phyloP scores from a whole-genome alignment of 2,888 invertebrate species.

The Deroplatys truncata region DNA sequence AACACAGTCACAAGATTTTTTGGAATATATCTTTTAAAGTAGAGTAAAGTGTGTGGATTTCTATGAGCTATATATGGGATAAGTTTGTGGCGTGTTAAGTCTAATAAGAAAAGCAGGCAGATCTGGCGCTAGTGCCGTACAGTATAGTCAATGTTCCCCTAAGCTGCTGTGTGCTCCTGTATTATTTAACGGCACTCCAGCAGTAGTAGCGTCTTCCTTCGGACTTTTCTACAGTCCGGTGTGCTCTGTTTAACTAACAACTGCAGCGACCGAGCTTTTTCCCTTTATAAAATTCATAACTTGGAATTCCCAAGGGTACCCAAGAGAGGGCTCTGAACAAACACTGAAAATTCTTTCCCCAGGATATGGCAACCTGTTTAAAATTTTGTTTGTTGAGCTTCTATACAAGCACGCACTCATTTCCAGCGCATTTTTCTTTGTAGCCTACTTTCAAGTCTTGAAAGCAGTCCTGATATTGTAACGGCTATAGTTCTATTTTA shows the following conservation, averaged over 20 bases:
- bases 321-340: not conserved
- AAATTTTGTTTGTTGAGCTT: not conserved
- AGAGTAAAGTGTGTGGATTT: too few species aligned
- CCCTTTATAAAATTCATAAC: not conserved
- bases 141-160: not conserved
- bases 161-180: not conserved
- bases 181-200: not conserved
- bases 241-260: not conserved
- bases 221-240: not conserved
- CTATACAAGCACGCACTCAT: not conserved
- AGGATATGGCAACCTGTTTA: not conserved
- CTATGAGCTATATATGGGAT: not conserved
- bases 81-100: not conserved
- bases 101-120: not conserved
- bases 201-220: not conserved
- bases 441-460: not conserved
- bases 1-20: too few species aligned
- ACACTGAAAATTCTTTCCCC: not conserved
- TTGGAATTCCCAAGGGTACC: not conserved
- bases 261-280: not conserved
- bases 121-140: too few species aligned
- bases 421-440: not conserved
- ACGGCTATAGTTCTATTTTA: too few species aligned
- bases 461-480: too few species aligned
- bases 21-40: too few species aligned